Evolutionary conservation across 1,140 invertebrate genomes (phyloP), one percentile per base, ranked within the genome.

Genomic region (Micrasema longulum): DNA sequence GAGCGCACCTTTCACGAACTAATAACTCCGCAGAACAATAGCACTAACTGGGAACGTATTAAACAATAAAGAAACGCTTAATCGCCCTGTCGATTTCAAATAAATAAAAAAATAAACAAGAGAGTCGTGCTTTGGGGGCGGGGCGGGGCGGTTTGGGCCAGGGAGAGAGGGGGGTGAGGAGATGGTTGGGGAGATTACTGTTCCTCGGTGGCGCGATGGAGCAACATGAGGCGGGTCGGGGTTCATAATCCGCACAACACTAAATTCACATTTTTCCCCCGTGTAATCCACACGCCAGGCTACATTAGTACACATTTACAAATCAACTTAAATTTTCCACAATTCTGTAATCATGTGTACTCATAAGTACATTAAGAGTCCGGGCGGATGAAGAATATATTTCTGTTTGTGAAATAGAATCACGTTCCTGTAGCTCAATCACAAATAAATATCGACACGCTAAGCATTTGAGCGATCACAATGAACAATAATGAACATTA

Each of bases 1-100:
- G 26, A 23, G 35, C 26, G 26, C 35, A 60, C 55, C 55, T 60
- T 60, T 60, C 55, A 60, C 55, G 55, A 60, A 38, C 55, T 41
- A 60, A 60, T 60, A 60, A 60, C 55, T 60, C 55, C 12, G 18
- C 14, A 35, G 55, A 41, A 60, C 55, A 60, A 60, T 60, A 60
- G 35, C 36, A 38, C 55, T 18, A 60, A 60, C 55, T 41, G 50
- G 50, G 20, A 60, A 60, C 55, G 72, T 66, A 66, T 74, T 64
- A 74, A 74, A 74, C 69, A 74, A 74, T 74, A 69, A 74, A 74
- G 72, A 65, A 65, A 60, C 16, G n/a, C 60, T 69, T 62, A 66
- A 74, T 74, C 72, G 57, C 31, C 43, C 48, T 69, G 35, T 45
- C 68, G 72, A 74, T 74, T 69, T 66, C 63, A 70, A 66, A 74